Evolutionary conservation across 2,888 invertebrate species (phyloP).

Genomic region (Pachliopta kotzebuea): DNA sequence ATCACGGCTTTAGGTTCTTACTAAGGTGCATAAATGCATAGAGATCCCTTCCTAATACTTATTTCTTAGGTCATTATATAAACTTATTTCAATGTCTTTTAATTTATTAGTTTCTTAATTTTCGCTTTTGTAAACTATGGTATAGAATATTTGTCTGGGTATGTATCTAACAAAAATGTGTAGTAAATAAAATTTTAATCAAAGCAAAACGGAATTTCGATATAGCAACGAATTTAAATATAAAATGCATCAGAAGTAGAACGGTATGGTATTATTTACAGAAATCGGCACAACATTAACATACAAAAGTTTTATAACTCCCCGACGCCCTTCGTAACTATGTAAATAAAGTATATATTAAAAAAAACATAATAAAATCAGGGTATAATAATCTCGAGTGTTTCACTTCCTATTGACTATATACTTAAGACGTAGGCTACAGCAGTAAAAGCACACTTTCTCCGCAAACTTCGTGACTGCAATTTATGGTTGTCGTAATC

Average conservation of each 20-base stretch:
- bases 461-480: conserved; percentile 5
- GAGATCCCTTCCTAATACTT: background rate
- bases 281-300: background rate
- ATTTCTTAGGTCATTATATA: background rate
- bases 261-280: background rate
- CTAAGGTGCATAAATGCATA: background rate
- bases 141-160: background rate
- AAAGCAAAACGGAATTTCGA: background rate
- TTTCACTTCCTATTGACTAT: conserved; percentile 1
- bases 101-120: background rate
- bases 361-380: background rate
- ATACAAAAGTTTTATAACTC: background rate
- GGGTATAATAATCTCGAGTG: background rate
- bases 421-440: background rate
- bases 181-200: background rate
- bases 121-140: background rate
- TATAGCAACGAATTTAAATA: background rate
- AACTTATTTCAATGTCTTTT: background rate
- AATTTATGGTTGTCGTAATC: conserved; percentile 15
- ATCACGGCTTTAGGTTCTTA: background rate
- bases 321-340: background rate
- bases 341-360: background rate
- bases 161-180: background rate
- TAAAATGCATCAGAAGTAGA: too few species aligned
- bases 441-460: conserved; percentile 8